Evolutionary conservation across 2,888 invertebrate genomes (phyloP), one percentile per base, ranked within the genome.

Genomic region (Agrotis segetum): DNA sequence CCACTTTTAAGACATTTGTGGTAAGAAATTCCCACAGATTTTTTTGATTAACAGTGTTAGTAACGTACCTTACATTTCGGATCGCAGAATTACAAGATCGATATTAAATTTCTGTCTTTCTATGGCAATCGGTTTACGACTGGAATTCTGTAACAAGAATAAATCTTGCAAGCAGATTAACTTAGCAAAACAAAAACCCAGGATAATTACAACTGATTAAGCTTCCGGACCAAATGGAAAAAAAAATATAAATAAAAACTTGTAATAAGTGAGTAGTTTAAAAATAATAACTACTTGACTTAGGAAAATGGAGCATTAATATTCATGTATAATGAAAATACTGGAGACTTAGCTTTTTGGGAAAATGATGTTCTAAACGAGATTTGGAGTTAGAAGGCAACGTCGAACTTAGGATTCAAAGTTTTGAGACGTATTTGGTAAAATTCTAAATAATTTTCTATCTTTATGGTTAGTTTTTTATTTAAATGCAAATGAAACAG

Each of bases 1-100:
- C 86, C 81, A 71, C 66, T 70, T 72, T 85, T 69, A 29, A 67
- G 68, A 70, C 70, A 44, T 62, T 70, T 62, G 78, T 72, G 72
- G 77, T 70, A 64, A 74, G 74, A 73, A 70, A 50, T 78, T 78
- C 77, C 74, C 84, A 78, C 73, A 53, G 58, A 69, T 24, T 77
- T 65, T 81, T 74, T 68, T 72, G 29, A 81, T 82, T 67, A 62
- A 67, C 60, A 16, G 56, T 65, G 46, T 72, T 58, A 29, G 52
- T 73, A 64, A 65, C 24, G 29, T 40, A 52, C 11, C 46, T 71
- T 53, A 59, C 13, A 24, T 71, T 77, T 40, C 52, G 11, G 49
- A 65, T 55, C n/a, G 46, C 29, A 47, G 11, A 17, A 29, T 13
- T 47, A 17, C 34, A 46, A 0, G 16, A 1, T 52, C 34, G 34